Conservation (phyloP, 2,888 invertebrate genomes). For the Eristalinus aeneus region DNA sequence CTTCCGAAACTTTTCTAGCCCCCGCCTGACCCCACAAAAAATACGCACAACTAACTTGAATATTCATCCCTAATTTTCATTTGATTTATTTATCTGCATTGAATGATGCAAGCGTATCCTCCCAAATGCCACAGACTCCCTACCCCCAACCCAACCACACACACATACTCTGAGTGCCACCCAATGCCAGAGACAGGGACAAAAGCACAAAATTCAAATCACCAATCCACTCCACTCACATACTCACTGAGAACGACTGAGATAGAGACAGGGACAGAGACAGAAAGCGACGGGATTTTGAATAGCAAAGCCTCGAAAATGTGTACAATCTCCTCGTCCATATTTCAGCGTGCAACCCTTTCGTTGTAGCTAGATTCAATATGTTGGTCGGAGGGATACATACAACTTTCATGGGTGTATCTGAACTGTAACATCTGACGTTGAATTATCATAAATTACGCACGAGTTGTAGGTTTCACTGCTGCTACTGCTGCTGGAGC, state of each 20-base stretch:
- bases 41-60: conserved; percentile 24
- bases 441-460: conserved; percentile 79
- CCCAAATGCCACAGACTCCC: not conserved
- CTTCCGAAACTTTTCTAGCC: not conserved
- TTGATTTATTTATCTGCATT: conserved; percentile 61
- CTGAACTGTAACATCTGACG: conserved; percentile 78
- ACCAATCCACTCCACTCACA: not conserved
- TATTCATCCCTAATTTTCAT: conserved; percentile 50
- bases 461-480: conserved; percentile 34
- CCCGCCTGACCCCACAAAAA: not conserved
- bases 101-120: conserved; percentile 54
- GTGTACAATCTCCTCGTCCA: conserved; percentile 28
- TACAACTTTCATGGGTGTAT: conserved; percentile 50
- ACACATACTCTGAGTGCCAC: too few species aligned
- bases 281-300: not conserved
- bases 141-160: too few species aligned
- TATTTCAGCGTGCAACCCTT: conserved; percentile 74
- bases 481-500: not conserved
- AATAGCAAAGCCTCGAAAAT: not conserved
- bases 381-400: conserved; percentile 72
- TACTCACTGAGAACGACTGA: not conserved
- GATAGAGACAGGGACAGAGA: not conserved
- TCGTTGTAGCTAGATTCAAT: conserved; percentile 77
- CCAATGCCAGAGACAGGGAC: not conserved
- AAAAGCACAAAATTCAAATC: conserved; percentile 23